Conservation (phyloP, 2,113 vertebrate species). For the western clawed frog (Xenopus tropicalis) region UCB_Xtro_10.0 CM004448.2:108357001-108357500, state of each 20-base stretch:
- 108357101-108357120: no score
- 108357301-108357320: conserved; percentile 99
- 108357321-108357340: conserved; percentile 98
- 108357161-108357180: neutral
- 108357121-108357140: no score
- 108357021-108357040: conserved; percentile 5
- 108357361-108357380: conserved; percentile 57
- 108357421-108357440: no score
- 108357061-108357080: neutral
- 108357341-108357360: conserved; percentile 98
- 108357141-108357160: no score
- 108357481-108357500: no score
- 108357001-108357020: no score
- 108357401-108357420: no score
- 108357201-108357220: conserved; percentile 97
- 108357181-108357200: conserved; percentile 97
- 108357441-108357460: no score
- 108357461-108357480: no score
- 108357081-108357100: no score
- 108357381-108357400: neutral
- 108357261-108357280: conserved; percentile 97
- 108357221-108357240: conserved; percentile 94
- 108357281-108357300: conserved; percentile 97
- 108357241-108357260: conserved; percentile 98
- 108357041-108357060: conserved; percentile 1